These are phyloP conservation scores for Tragulus kanchil DNA, from an alignment of 2,113 vertebrate species.

Conservation along the genomic window DNA sequence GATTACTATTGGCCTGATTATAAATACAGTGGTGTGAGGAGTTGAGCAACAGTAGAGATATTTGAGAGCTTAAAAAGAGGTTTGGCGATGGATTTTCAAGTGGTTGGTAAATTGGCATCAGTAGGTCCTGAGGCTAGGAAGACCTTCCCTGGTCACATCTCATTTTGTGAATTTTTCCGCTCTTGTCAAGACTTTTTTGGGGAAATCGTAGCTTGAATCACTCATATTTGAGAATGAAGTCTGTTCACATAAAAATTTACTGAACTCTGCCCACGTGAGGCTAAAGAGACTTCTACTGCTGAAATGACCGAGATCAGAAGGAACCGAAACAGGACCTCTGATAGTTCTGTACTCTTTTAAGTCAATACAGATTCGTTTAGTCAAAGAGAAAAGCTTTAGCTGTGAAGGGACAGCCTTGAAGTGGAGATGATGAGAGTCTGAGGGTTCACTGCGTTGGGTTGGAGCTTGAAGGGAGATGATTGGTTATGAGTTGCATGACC, in stretches of 20 bases:
- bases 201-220: neutral
- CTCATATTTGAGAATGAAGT: neutral
- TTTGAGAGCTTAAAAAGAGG: neutral
- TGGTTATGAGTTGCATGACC: neutral
- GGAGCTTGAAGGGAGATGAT: neutral
- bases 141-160: neutral
- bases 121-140: neutral
- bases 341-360: neutral
- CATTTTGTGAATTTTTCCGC: neutral
- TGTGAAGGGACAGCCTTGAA: neutral
- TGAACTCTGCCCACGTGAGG: neutral
- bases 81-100: neutral
- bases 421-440: neutral
- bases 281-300: neutral
- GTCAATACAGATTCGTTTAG: neutral
- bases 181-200: no score
- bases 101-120: neutral
- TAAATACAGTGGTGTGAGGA: neutral
- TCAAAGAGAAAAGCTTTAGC: neutral
- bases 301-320: neutral
- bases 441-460: neutral
- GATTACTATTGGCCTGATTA: neutral
- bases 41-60: neutral
- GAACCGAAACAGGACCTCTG: constrained; percentile 12
- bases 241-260: neutral